These are phyloP conservation scores for Argyrosomus japonicus DNA, from an alignment of 2,113 vertebrate genomes.

Conservation along the genomic window DNA sequence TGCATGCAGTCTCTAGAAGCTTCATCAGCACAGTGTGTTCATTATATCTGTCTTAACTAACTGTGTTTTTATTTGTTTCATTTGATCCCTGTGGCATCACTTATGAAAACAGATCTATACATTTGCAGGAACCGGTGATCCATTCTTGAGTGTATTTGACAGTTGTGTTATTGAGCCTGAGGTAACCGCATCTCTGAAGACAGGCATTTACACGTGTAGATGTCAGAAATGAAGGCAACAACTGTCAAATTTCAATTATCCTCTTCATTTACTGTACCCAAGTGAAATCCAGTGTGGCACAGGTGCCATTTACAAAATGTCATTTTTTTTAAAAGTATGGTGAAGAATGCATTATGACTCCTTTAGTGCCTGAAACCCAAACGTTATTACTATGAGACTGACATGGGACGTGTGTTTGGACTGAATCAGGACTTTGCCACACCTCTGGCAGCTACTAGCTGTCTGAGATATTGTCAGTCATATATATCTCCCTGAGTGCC, in stretches of 20 bases:
- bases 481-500: conserved; percentile 44
- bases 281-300: conserved; percentile 1
- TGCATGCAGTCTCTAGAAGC: neutral
- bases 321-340: neutral
- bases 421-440: conserved; percentile 43
- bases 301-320: neutral
- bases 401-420: conserved; percentile 17
- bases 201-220: neutral
- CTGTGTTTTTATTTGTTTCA: neutral
- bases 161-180: conserved; percentile 31
- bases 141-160: conserved; percentile 6
- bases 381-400: conserved; percentile 4
- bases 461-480: conserved; percentile 55
- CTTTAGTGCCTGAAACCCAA: neutral
- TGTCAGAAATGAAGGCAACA: conserved; percentile 7
- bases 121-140: conserved; percentile 10
- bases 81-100: conserved; percentile 13
- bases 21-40: conserved; percentile 24
- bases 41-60: conserved; percentile 11
- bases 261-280: conserved; percentile 20
- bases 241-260: conserved; percentile 18
- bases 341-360: conserved; percentile 18
- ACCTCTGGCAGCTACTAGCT: conserved; percentile 34
- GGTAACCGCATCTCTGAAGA: conserved; percentile 25
- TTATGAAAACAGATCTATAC: conserved; percentile 10